A percentile compares a stretch with the other conserved stretches of the same genome.
Evolutionary conservation across 2,113 vertebrate species (phyloP).

Genomic region (Guaruba guarouba): DNA sequence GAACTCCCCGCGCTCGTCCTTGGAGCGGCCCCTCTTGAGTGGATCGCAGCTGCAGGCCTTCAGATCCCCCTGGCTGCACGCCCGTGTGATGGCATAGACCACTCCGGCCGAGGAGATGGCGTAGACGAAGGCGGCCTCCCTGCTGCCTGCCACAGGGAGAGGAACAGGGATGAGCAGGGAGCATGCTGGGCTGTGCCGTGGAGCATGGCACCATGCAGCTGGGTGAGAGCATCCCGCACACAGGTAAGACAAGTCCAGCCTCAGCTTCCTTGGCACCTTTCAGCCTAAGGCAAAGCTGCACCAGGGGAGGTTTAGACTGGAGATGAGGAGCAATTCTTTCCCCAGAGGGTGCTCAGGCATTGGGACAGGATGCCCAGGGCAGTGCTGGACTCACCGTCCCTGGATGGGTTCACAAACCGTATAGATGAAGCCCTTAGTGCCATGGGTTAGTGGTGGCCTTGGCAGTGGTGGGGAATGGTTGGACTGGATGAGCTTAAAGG

Average conservation of each 20-base stretch:
- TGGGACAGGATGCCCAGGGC: background rate
- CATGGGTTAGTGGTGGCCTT: background rate
- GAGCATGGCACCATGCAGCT: fast-evolving
- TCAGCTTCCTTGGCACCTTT: background rate
- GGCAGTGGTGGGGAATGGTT: background rate
- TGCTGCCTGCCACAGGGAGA: conserved; percentile 80
- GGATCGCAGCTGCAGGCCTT: conserved; percentile 93
- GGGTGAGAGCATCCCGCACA: fast-evolving
- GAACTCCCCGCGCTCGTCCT: conserved; percentile 88
- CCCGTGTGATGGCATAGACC: conserved; percentile 92
- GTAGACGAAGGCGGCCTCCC: conserved; percentile 95
- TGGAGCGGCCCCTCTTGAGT: conserved; percentile 85
- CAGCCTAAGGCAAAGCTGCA: background rate
- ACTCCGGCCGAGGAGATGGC: conserved; percentile 97
- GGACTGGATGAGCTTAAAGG: background rate
- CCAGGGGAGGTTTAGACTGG: background rate
- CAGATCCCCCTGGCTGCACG: conserved; percentile 95
- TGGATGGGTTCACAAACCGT: background rate
- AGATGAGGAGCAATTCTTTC: background rate
- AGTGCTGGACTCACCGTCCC: background rate
- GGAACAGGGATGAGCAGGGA: background rate
- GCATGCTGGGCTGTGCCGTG: background rate
- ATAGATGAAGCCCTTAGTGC: background rate
- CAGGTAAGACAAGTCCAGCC: background rate
- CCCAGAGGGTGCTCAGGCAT: background rate